Evolutionary conservation across 2,888 invertebrate species (phyloP), one percentile per base, ranked within the genome.

Genomic region (Leptopilina drosophilae): DNA sequence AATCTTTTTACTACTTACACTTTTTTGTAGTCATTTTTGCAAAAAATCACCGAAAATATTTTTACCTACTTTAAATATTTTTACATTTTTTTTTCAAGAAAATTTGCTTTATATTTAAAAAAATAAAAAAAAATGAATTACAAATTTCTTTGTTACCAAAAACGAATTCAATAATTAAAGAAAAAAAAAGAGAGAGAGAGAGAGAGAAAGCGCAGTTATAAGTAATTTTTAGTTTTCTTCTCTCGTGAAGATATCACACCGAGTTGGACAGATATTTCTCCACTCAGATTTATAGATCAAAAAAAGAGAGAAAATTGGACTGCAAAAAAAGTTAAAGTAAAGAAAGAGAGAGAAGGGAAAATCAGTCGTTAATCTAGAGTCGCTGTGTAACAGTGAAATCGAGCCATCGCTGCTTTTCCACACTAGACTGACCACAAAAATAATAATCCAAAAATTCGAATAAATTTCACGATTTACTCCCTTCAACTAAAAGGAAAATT

Each of bases 201-300:
- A 33, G 5, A 33, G n/a, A n/a, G n/a, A 5, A 69, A 77, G 82
- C 76, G 81, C 62, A 78, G 87, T 88, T 89, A 89, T 90, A 89
- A 90, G 89, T 89, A 90, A 90, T 90, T 90, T 89, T 90, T 89
- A 87, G 88, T 87, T 87, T 88, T 85, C 84, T 82, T 84, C 87
- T 84, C 87, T 80, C 84, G 84, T 83, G 84, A 85, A 85, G 86
- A 82, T 81, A 49, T 8, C 81, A 80, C 80, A 81, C 83, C 84
- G 81, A 84, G 83, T 49, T 84, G 86, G 85, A 84, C 85, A 87
- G 87, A 87, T 88, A 89, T 88, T 87, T 81, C 80, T 81, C 81
- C 77, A 79, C 80, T 81, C 77, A 82, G 84, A 89, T 89, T 89
- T 89, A 89, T 89, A 82, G 82, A 84, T 59, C 79, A 62, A 79